Conservation (phyloP, 2,888 invertebrate species). For the Julus scanicus region DNA sequence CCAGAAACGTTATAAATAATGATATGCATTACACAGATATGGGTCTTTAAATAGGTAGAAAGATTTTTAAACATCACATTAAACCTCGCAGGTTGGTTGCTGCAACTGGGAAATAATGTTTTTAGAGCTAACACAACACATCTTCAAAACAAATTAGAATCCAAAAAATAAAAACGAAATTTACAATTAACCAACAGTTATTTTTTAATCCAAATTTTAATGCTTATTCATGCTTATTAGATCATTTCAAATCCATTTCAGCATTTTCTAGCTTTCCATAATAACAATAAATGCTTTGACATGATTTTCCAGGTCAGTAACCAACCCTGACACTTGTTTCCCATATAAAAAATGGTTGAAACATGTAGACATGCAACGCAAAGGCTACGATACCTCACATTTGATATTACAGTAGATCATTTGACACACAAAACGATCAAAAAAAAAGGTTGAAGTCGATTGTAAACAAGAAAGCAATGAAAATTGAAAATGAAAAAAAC, state of each 20-base stretch:
- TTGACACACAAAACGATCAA: conserved; percentile 23
- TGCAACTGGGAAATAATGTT: not conserved
- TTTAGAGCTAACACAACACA: not conserved
- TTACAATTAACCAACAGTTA: not conserved
- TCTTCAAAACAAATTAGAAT: not conserved
- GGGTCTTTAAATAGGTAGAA: not conserved
- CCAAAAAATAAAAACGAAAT: no score
- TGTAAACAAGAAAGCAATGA: conserved; percentile 33
- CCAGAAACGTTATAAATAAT: conserved; percentile 29
- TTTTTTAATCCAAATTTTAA: not conserved
- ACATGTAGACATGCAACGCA: conserved; percentile 14
- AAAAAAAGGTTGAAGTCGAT: not conserved
- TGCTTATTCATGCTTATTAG: no score
- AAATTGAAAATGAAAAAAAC: not conserved
- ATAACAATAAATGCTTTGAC: not conserved
- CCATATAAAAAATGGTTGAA: conserved; percentile 11
- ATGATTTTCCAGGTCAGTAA: not conserved
- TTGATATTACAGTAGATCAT: conserved; percentile 4
- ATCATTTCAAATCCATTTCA: not conserved
- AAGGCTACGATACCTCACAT: not conserved
- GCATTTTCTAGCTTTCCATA: not conserved
- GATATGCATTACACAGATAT: not conserved
- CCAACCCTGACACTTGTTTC: not conserved
- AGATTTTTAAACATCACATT: conserved; percentile 34
- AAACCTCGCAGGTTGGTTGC: not conserved